Evolutionary conservation across 1,140 invertebrate species (phyloP), one percentile per base, ranked within the genome.

Genomic region (Trichogramma pretiosum): DNA sequence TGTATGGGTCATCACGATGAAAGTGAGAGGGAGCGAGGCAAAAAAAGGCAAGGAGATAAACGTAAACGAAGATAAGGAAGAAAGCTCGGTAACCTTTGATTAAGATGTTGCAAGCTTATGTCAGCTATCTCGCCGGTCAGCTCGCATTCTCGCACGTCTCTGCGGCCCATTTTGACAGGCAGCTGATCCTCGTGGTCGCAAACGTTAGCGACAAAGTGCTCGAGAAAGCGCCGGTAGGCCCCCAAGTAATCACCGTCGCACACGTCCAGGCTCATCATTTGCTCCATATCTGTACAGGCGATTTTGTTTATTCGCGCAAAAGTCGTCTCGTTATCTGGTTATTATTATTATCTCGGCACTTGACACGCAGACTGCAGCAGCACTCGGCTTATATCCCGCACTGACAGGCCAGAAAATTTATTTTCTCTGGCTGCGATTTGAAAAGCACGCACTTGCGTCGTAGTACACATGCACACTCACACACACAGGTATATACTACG

Each of bases 71-170:
- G n/a, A n/a, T n/a, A n/a, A 47, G 24, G 28, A 46, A 42, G 34
- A 24, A 7, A 36, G 24, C 14, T 43, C n/a, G 77, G 81, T 84
- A 70, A 85, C 85, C 81, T 84, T 67, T 81, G 77, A 57, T 79
- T 77, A 40, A 89, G 74, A 70, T 87, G 88, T 62, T 86, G 82
- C 36, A 82, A 76, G 33, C 77, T 79, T 77, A 85, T 86, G 63
- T 85, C 81, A 45, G 87, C 75, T 42, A 86, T 79, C 69, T 86
- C 85, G 26, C 84, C 85, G 55, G 79, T 73, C 35, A 89, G 66
- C 68, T 89, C 86, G 11, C 69, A 62, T 55, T 82, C 77, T 16
- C 75, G 75, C 30, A 88, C 76, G 43, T 80, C 78, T 61, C 82
- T 81, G 44, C 76, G 77, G 24, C 75, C 76, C 38, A 84, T 79